Evolutionary conservation across 1,140 invertebrate genomes (phyloP).

Genomic region (Lordiphosa clarofinis): DNA sequence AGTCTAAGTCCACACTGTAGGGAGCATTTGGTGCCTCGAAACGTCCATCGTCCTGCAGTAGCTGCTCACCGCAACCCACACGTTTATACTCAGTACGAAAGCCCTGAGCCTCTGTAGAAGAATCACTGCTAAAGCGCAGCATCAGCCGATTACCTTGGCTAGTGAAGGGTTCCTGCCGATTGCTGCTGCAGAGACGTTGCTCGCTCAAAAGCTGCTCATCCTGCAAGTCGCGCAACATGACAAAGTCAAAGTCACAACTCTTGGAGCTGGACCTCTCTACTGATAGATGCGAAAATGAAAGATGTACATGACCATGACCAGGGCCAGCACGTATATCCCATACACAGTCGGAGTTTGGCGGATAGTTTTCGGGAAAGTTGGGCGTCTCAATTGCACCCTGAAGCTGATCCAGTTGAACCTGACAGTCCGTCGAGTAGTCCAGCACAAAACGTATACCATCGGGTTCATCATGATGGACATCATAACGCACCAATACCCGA

Average conservation of each 20-base stretch:
- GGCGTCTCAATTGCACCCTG: conserved; percentile 84
- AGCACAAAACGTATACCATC: conserved; percentile 46
- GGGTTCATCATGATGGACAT: conserved; percentile 16
- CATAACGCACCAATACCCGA: conserved; percentile 54
- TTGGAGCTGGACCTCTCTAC: conserved; percentile 79
- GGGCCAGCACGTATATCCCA: conserved; percentile 88
- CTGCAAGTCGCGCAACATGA: conserved; percentile 80
- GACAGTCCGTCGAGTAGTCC: conserved; percentile 77
- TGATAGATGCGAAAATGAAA: conserved; percentile 88
- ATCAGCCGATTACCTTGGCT: conserved; percentile 59
- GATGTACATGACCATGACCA: conserved; percentile 84
- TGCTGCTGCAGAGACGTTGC: conserved; percentile 80
- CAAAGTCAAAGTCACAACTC: conserved; percentile 82
- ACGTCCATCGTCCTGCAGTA: conserved; percentile 20
- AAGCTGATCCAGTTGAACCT: conserved; percentile 79
- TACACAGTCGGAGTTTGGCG: conserved; percentile 83
- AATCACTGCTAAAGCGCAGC: conserved; percentile 82
- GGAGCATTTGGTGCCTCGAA: conserved; percentile 61
- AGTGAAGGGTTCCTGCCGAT: conserved; percentile 17
- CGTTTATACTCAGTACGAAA: conserved; percentile 81
- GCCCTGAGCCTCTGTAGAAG: conserved; percentile 46
- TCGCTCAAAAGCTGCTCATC: conserved; percentile 37
- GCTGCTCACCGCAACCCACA: conserved; percentile 74
- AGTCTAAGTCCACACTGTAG: conserved; percentile 86
- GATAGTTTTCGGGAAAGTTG: conserved; percentile 85